Conservation (phyloP, 2,888 invertebrate genomes). For the Cephus sareptanus region DNA sequence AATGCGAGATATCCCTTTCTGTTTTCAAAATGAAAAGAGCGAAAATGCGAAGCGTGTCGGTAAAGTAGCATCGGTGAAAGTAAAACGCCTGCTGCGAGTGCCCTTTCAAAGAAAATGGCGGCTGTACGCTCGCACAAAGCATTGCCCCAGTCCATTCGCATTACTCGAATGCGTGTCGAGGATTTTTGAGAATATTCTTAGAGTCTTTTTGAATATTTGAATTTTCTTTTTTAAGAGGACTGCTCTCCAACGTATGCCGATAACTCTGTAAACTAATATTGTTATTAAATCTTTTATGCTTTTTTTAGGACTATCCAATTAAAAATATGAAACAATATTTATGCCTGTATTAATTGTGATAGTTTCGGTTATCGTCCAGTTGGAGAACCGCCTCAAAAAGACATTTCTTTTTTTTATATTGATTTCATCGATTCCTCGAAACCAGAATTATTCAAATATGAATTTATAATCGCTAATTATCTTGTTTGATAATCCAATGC, state of each 20-base stretch:
- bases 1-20: neutral
- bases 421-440: no score
- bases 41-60: neutral
- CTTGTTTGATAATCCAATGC: neutral
- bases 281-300: neutral
- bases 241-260: neutral
- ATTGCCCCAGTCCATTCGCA: slow-evolving; percentile 33
- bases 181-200: neutral
- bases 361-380: neutral
- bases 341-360: neutral
- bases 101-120: slow-evolving; percentile 63
- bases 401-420: no score
- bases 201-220: neutral
- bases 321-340: neutral
- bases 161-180: neutral
- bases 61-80: neutral
- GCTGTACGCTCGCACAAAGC: slow-evolving; percentile 53
- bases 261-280: neutral
- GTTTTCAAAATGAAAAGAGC: neutral
- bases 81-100: slow-evolving; percentile 25
- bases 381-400: no score
- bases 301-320: neutral
- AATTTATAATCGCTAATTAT: neutral
- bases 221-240: neutral
- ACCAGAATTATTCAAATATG: no score